Percentiles rank a stretch among this genome's conserved stretches.
These are phyloP conservation scores for Drosophila mimetica DNA, from an alignment of 2,888 invertebrate genomes.

Conservation along the genomic window DNA sequence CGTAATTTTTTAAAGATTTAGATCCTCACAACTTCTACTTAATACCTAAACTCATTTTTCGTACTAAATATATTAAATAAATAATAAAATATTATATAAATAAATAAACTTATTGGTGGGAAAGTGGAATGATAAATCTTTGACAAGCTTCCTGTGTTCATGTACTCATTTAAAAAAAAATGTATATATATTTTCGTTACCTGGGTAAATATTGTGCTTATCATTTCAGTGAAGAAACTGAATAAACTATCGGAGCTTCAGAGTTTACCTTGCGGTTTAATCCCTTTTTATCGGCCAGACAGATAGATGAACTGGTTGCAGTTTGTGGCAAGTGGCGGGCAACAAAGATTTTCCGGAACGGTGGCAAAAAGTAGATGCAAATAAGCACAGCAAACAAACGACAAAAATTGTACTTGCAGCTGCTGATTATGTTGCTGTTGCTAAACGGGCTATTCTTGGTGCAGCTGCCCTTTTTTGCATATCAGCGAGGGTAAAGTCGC, in stretches of 20 bases:
- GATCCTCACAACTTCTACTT: too few relatives aligned
- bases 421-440: conserved; percentile 50
- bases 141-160: too few relatives aligned
- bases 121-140: too few relatives aligned
- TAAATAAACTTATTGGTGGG: too few relatives aligned
- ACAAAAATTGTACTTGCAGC: conserved; percentile 51
- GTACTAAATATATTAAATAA: too few relatives aligned
- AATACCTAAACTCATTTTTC: too few relatives aligned
- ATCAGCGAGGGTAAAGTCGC: conserved; percentile 8
- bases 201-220: neutral
- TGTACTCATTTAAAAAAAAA: neutral
- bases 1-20: too few relatives aligned
- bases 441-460: conserved; percentile 67
- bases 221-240: neutral
- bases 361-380: conserved; percentile 58
- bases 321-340: conserved; percentile 69
- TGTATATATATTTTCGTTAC: neutral
- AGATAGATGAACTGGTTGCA: conserved; percentile 35
- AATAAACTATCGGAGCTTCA: neutral
- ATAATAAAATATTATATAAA: too few relatives aligned
- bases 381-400: conserved; percentile 65
- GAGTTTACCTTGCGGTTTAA: conserved; percentile 2
- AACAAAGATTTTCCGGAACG: conserved; percentile 54
- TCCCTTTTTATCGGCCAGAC: conserved; percentile 29
- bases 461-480: conserved; percentile 57